Conservation (phyloP, 2,113 vertebrate species). For the Burhinus bistriatus region DNA sequence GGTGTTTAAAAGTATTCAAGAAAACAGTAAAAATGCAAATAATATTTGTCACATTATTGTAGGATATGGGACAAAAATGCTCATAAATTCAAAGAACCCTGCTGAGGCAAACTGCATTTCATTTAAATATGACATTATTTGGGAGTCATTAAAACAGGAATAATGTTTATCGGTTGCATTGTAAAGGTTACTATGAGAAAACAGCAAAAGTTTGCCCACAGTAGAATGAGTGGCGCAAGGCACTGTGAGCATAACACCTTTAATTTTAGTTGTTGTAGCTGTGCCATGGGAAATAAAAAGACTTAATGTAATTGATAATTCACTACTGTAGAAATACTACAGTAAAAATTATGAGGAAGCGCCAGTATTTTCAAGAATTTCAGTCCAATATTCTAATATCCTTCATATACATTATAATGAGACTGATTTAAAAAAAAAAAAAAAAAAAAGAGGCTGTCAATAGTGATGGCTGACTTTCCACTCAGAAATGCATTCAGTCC, state of each 20-base stretch:
- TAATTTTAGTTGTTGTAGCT: not conserved
- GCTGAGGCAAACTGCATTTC: constrained; percentile 56
- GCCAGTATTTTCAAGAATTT: not conserved
- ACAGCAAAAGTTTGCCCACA: constrained; percentile 14
- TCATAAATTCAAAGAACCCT: constrained; percentile 62
- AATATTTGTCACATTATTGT: constrained; percentile 73
- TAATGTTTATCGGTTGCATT: constrained; percentile 41
- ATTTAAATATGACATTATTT: constrained; percentile 63
- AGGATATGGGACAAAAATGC: constrained; percentile 67
- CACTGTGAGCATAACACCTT: not conserved
- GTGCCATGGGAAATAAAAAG: not conserved
- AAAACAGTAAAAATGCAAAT: constrained; percentile 79
- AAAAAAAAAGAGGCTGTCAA: not conserved
- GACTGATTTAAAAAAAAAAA: not conserved
- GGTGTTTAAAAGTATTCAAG: constrained; percentile 74
- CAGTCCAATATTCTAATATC: not conserved
- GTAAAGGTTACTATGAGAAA: constrained; percentile 52
- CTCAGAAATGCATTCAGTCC: not conserved
- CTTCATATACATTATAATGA: not conserved
- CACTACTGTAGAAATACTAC: not conserved
- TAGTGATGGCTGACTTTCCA: not conserved
- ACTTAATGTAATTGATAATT: not conserved
- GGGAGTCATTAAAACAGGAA: constrained; percentile 67
- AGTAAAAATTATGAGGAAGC: not conserved
- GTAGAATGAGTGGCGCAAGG: not conserved